Conservation (phyloP, 2,113 vertebrate species). For the Nothocercus nigrocapillus region DNA sequence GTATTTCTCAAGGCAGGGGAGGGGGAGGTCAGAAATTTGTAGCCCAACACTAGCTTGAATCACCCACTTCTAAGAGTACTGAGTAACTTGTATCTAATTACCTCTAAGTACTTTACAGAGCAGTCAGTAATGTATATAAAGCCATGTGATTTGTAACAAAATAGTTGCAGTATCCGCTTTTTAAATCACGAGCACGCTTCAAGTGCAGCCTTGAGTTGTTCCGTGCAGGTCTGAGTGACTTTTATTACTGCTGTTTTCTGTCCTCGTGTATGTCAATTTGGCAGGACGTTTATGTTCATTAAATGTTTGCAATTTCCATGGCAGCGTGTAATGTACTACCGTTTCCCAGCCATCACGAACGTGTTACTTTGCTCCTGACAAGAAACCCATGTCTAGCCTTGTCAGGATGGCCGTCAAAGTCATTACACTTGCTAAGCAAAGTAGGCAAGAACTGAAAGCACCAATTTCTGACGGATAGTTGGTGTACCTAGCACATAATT, state of each 20-base stretch:
- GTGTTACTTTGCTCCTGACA: slow-evolving; percentile 14
- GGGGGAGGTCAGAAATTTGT: background rate
- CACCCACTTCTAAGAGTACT: background rate
- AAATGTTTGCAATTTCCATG: background rate
- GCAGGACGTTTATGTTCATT: slow-evolving; percentile 25
- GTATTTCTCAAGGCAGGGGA: background rate
- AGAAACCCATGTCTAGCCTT: background rate
- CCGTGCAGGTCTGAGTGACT: background rate
- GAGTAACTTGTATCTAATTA: slow-evolving; percentile 9
- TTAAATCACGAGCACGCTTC: background rate
- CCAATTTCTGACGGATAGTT: background rate
- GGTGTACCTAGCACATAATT: background rate
- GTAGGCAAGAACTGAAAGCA: background rate
- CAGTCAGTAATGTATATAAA: background rate
- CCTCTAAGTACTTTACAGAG: background rate
- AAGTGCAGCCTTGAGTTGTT: background rate
- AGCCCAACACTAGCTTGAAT: background rate
- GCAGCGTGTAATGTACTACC: background rate
- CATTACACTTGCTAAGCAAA: slow-evolving; percentile 36
- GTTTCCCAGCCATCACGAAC: background rate
- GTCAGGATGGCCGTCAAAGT: slow-evolving; percentile 8
- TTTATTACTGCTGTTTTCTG: slow-evolving; percentile 4
- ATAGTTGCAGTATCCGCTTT: background rate
- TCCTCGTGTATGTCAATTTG: background rate
- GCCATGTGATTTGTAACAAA: background rate